Conservation (phyloP, 2,888 invertebrate genomes). For the Idaea dimidiata region DNA sequence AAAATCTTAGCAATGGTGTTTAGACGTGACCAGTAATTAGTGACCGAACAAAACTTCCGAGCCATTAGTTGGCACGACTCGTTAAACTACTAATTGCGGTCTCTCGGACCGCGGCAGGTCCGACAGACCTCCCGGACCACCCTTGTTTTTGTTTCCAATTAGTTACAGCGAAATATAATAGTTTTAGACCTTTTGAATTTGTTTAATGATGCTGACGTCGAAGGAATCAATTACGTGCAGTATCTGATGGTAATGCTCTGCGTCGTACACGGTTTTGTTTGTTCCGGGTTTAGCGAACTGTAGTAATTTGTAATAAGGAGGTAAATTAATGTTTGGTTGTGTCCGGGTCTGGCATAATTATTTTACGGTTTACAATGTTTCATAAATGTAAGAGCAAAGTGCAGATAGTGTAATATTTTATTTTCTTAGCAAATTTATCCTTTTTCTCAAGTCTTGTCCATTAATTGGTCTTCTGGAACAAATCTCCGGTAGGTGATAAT, state of each 20-base stretch:
- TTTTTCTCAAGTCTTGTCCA: too few relatives aligned
- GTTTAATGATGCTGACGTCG: conserved; percentile 32
- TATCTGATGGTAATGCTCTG: conserved; percentile 8
- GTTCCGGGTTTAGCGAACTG: conserved; percentile 1
- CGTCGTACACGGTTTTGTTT: conserved; percentile 7
- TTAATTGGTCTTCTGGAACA: too few relatives aligned
- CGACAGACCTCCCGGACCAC: conserved; percentile 19
- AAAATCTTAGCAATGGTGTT: conserved; percentile 27
- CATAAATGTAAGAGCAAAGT: too few relatives aligned
- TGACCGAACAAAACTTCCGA: conserved; percentile 54
- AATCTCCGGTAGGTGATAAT: too few relatives aligned
- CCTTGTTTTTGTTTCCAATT: conserved; percentile 59
- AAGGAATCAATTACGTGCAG: conserved; percentile 15
- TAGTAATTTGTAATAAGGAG: conserved; percentile 7
- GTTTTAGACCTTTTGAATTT: conserved; percentile 32
- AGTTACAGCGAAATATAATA: conserved; percentile 39
- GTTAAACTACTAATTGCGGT: conserved; percentile 69
- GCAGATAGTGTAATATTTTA: too few relatives aligned
- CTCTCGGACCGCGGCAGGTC: conserved; percentile 37
- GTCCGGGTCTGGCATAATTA: neutral
- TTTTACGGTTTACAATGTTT: neutral
- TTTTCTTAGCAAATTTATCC: too few relatives aligned
- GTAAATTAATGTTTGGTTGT: conserved; percentile 1
- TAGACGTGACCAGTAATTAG: conserved; percentile 49
- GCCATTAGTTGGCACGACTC: conserved; percentile 62